Conservation (phyloP, 2,797 vertebrate species). For the Echiichthys vipera region DNA sequence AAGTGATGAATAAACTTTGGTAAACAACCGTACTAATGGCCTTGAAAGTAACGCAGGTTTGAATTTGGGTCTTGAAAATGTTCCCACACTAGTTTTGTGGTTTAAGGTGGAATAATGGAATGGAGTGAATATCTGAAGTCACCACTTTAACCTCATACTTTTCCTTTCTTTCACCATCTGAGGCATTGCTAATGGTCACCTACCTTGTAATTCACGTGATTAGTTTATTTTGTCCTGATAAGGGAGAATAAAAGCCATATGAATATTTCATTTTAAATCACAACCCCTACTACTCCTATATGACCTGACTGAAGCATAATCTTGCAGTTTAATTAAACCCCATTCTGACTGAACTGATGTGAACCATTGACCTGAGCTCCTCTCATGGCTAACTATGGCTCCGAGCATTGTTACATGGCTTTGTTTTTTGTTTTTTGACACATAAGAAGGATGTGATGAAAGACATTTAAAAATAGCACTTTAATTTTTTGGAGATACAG, state of each 20-base stretch:
- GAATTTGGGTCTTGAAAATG: neutral
- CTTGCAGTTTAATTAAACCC: conserved; percentile 4
- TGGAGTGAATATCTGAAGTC: neutral
- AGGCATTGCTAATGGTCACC: neutral
- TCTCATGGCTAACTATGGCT: neutral
- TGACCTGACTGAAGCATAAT: neutral
- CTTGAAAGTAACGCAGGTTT: neutral
- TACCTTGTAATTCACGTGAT: neutral
- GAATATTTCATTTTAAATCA: conserved; percentile 4
- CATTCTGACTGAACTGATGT: neutral
- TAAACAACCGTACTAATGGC: neutral
- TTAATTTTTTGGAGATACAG: neutral
- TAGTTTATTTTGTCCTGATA: neutral
- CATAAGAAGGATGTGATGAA: neutral
- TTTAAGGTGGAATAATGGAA: neutral
- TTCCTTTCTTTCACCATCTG: neutral
- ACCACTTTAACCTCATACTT: neutral
- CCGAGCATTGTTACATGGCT: neutral
- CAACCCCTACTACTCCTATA: neutral
- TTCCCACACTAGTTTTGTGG: neutral
- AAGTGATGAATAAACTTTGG: neutral
- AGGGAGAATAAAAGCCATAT: neutral
- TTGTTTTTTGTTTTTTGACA: neutral
- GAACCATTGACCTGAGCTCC: neutral
- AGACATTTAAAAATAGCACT: neutral